These are phyloP conservation scores for Porites cylindrica DNA, from an alignment of 92 coral and sea anemone genomes.

Conservation along the genomic window DNA sequence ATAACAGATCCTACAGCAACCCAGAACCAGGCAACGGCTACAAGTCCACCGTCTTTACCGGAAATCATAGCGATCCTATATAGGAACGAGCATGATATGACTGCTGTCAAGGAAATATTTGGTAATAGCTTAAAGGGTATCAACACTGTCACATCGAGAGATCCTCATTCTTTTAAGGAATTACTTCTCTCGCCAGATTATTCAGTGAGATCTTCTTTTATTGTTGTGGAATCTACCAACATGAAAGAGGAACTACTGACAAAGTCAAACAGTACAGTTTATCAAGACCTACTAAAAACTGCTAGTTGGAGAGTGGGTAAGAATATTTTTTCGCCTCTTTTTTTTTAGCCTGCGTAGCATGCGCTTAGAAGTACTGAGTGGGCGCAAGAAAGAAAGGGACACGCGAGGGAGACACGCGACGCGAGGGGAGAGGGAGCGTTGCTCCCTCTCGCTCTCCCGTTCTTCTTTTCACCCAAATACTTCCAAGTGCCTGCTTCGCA, in stretches of 20 bases:
- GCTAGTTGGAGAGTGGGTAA: slow-evolving; percentile 11
- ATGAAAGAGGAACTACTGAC: neutral
- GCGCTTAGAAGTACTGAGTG: no score
- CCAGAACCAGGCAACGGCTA: neutral
- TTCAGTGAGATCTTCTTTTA: slow-evolving; percentile 6
- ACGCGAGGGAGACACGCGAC: no score
- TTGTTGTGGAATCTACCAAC: slow-evolving; percentile 2
- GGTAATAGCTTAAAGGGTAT: neutral
- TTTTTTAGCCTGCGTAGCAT: no score
- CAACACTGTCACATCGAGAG: neutral
- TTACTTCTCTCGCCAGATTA: neutral
- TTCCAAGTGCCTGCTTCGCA: no score
- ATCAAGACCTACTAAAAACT: neutral
- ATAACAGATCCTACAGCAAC: no score
- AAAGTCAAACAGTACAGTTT: neutral
- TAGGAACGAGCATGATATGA: slow-evolving; percentile 1
- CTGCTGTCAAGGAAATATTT: neutral
- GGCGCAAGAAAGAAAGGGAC: no score
- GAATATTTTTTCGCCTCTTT: neutral
- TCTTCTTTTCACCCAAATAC: no score
- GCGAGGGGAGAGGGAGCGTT: no score
- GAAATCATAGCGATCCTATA: neutral
- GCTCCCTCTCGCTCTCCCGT: no score
- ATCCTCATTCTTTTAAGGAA: neutral
- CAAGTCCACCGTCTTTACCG: neutral